Evolutionary conservation across 2,888 invertebrate genomes (phyloP), one percentile per base, ranked within the genome.

Genomic region (Scelioninae gen. 2): DNA sequence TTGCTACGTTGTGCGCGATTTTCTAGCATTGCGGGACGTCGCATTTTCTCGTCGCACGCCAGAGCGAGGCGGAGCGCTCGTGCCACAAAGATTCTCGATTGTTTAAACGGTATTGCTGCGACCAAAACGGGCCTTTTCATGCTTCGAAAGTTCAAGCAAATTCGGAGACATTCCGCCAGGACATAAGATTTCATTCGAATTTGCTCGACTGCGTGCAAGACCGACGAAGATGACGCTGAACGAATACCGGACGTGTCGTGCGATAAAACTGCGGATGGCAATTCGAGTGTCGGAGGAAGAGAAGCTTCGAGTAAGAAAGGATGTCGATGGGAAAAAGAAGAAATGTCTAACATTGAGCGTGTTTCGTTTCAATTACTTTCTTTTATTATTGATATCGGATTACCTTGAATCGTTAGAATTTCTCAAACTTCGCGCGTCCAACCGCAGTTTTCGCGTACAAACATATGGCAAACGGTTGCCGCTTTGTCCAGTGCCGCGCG

Each of bases 381-480:
- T 52, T 11, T 50, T 67, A 33, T 57, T 39, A 18, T 61, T n/a
- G n/a, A n/a, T n/a, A n/a, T n/a, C n/a, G n/a, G n/a, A n/a, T n/a
- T n/a, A n/a, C n/a, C n/a, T n/a, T n/a, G n/a, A n/a, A n/a, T n/a
- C n/a, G n/a, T n/a, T 37, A 35, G 5, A 35, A 25, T 39, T 25
- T 28, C 31, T 48, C 28, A 10, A 61, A 61, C 28, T 45, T 55
- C 39, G 16, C 39, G 16, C 53, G 18, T 69, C 61, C 61, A 61
- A n/a, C 61, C 69, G 55, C 61, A 61, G 61, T 69, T 68, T 61
- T 69, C 48, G 61, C 61, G 39, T 69, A 69, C 69, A 61, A 69
- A 55, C 28, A 18, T 58, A 58, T 43, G 28, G 13, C 45, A 50
- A 58, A 65, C 19, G 33, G 11, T 65, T 55, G 4, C 19, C 68